Conservation (phyloP, 2,113 vertebrate species). For the Anser cygnoides region DNA sequence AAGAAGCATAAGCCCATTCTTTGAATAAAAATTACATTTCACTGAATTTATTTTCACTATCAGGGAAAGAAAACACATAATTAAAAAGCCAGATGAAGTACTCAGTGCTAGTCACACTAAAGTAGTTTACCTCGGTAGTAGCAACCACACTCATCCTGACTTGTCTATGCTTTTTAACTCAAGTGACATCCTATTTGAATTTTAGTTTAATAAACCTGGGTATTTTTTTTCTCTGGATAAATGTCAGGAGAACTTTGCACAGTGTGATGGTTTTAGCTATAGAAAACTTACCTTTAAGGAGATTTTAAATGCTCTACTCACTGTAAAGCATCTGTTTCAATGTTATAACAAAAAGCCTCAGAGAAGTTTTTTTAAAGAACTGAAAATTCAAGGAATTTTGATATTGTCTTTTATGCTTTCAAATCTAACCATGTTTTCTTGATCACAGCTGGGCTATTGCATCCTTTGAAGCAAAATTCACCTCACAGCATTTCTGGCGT, state of each 20-base stretch:
- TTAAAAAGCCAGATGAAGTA: not conserved
- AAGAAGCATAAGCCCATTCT: not conserved
- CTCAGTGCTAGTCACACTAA: not conserved
- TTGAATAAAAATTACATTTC: constrained; percentile 37
- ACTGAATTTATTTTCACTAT: not conserved
- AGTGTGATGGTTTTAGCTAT: not conserved
- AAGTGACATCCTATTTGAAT: not conserved
- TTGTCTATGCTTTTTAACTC: not conserved
- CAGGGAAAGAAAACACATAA: not conserved
- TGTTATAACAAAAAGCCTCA: not conserved
- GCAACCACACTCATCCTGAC: not conserved
- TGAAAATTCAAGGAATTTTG: not conserved
- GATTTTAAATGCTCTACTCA: not conserved
- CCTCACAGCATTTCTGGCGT: not conserved
- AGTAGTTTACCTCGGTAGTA: not conserved
- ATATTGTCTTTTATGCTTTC: not conserved
- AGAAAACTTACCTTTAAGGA: not conserved
- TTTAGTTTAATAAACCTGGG: not conserved
- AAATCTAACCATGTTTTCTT: constrained; percentile 4
- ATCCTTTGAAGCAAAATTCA: constrained; percentile 29
- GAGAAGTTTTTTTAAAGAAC: not conserved
- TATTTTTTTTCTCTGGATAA: not conserved
- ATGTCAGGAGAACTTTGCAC: not conserved
- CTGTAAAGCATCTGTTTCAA: not conserved
- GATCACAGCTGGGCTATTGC: constrained; percentile 39